These are phyloP conservation scores for Lepidurus packardi DNA, from an alignment of 1,140 invertebrate species.

Conservation along the genomic window DNA sequence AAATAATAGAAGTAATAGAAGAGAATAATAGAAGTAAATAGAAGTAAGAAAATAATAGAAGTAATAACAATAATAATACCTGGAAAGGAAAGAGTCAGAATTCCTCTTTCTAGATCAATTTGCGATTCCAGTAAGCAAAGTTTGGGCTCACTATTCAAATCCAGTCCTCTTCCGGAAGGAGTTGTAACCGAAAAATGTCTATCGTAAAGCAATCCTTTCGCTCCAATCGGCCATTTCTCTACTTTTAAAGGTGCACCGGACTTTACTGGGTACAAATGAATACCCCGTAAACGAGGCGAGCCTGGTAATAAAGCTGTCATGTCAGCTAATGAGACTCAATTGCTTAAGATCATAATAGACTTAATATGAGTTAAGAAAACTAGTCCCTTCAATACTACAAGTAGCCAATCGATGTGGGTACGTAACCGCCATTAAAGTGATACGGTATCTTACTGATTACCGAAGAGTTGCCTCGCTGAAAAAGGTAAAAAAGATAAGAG, in stretches of 20 bases:
- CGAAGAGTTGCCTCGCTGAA: too few species aligned
- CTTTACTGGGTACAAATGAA: slow-evolving; percentile 89
- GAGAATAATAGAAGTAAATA: too few species aligned
- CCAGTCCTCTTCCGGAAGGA: slow-evolving; percentile 67
- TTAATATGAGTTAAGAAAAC: too few species aligned
- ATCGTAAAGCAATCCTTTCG: slow-evolving; percentile 76
- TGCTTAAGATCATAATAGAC: too few species aligned
- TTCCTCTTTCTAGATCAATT: slow-evolving; percentile 56
- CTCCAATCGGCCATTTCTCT: slow-evolving; percentile 61
- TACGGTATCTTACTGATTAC: too few species aligned
- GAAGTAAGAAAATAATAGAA: neutral
- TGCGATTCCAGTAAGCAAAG: slow-evolving; percentile 68
- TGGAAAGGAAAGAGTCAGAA: slow-evolving; percentile 61
- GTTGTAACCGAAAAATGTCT: slow-evolving; percentile 87
- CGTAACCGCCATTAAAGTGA: too few species aligned
- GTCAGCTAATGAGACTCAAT: neutral
- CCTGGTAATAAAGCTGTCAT: neutral
- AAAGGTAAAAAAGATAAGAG: too few species aligned
- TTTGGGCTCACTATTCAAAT: slow-evolving; percentile 74
- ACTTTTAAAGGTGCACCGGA: slow-evolving; percentile 77
- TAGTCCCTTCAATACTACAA: too few species aligned
- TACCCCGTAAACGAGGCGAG: slow-evolving; percentile 37
- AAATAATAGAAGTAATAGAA: neutral
- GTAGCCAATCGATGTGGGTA: too few species aligned
- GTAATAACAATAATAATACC: slow-evolving; percentile 46